Percentiles rank a stretch among this genome's conserved stretches.
Evolutionary conservation across 2,113 vertebrate species (phyloP).

Genomic region (Amia ocellicauda): DNA sequence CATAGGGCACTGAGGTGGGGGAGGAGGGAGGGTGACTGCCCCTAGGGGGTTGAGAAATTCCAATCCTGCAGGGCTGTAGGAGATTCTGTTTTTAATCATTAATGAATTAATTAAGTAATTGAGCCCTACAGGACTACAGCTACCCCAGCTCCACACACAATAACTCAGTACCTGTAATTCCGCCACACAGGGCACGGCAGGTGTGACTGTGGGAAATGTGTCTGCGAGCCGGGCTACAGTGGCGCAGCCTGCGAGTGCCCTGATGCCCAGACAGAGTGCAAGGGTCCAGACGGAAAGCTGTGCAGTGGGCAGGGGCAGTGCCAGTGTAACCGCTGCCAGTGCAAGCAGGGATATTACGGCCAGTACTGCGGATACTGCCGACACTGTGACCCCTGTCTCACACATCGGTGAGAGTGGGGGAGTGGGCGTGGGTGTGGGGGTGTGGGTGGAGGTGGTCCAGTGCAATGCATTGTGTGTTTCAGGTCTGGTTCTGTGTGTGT

Average conservation of each 20-base stretch:
- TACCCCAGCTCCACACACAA: too few relatives aligned
- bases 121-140: too few relatives aligned
- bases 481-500: constrained; percentile 16
- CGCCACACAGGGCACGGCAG: constrained; percentile 48
- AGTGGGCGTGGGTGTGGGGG: constrained; percentile 13
- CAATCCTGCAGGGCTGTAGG: too few relatives aligned
- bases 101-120: too few relatives aligned
- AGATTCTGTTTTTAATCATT: too few relatives aligned
- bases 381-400: constrained; percentile 46
- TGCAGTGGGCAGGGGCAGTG: constrained; percentile 62
- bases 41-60: too few relatives aligned
- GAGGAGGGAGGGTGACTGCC: too few relatives aligned
- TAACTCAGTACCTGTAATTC: too few relatives aligned
- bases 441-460: background rate
- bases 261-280: constrained; percentile 36
- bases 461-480: background rate
- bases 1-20: too few relatives aligned
- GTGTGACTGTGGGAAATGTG: constrained; percentile 60
- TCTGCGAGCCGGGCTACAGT: constrained; percentile 42
- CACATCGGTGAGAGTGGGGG: constrained; percentile 41
- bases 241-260: constrained; percentile 62
- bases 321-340: constrained; percentile 61
- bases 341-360: constrained; percentile 45
- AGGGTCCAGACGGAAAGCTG: background rate
- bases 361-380: constrained; percentile 50